Percentiles rank a stretch among this genome's conserved stretches.
Evolutionary conservation across 2,113 vertebrate genomes (phyloP).

Genomic region (Malurus alboscapulatus): DNA sequence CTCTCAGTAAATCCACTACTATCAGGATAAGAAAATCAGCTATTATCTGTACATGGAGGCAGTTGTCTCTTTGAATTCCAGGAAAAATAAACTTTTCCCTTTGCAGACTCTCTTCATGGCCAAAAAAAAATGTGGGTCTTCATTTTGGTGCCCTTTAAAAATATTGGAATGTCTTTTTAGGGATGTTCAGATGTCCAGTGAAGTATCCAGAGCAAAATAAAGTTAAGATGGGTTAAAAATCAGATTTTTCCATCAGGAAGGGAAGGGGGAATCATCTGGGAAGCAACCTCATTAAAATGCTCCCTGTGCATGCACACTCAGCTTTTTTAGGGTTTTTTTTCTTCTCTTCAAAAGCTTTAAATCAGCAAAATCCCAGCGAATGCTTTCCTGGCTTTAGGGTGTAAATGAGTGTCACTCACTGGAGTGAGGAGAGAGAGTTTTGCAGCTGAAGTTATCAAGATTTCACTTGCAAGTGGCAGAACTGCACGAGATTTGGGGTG

Average conservation of each 20-base stretch:
- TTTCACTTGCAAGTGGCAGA: neutral
- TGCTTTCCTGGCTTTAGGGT: neutral
- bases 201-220: neutral
- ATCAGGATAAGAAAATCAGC: neutral
- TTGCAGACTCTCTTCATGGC: neutral
- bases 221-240: neutral
- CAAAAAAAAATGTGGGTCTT: neutral
- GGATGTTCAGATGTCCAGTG: neutral
- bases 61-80: neutral
- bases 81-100: neutral
- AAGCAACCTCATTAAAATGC: conserved; percentile 25
- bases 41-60: neutral
- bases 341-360: conserved; percentile 22
- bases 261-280: neutral
- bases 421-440: neutral
- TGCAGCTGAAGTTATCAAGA: neutral
- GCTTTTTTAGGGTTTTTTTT: neutral
- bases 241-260: neutral
- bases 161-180: neutral
- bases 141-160: neutral
- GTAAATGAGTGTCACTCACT: conserved; percentile 3
- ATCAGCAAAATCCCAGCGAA: neutral
- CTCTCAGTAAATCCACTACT: neutral
- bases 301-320: neutral
- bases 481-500: neutral